A percentile compares a stretch with the other conserved stretches of the same genome.
phyloP scores from a whole-genome alignment of 2,888 invertebrate genomes.

The Orthonevra nobilis region DNA sequence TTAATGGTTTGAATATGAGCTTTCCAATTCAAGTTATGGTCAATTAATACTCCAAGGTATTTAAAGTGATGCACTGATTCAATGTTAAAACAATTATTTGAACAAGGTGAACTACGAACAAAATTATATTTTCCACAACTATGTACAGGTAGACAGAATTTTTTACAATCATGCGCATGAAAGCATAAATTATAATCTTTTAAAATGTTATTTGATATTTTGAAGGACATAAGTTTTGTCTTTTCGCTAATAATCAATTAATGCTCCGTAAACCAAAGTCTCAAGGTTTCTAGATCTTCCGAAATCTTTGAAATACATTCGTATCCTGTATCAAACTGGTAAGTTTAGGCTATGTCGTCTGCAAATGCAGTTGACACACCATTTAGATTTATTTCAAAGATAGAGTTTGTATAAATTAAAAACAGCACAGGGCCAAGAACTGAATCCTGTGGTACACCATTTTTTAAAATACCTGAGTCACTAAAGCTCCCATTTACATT shows the following conservation, averaged over 20 bases:
- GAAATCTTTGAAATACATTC: background rate
- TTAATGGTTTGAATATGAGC: too few relatives aligned
- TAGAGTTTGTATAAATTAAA: background rate
- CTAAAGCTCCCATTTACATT: background rate
- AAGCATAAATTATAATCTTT: background rate
- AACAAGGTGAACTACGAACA: background rate
- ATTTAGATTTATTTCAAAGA: background rate
- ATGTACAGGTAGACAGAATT: slow-evolving; percentile 10
- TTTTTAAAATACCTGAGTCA: background rate
- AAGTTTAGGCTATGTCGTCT: slow-evolving; percentile 5
- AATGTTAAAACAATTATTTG: slow-evolving; percentile 8
- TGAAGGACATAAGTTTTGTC: slow-evolving; percentile 15
- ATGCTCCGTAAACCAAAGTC: slow-evolving; percentile 2
- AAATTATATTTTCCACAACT: slow-evolving; percentile 1
- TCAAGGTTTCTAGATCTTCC: slow-evolving; percentile 6
- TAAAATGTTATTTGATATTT: background rate
- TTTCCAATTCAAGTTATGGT: too few relatives aligned
- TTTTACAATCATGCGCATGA: background rate
- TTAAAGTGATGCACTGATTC: background rate
- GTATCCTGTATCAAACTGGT: slow-evolving; percentile 1
- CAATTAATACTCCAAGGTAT: slow-evolving; percentile 2
- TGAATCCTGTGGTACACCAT: background rate
- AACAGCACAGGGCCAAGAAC: slow-evolving; percentile 3
- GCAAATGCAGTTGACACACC: slow-evolving; percentile 5
- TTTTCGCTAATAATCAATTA: background rate